Conservation (phyloP, 1,140 invertebrate genomes). For the Megalonaias nervosa region DNA sequence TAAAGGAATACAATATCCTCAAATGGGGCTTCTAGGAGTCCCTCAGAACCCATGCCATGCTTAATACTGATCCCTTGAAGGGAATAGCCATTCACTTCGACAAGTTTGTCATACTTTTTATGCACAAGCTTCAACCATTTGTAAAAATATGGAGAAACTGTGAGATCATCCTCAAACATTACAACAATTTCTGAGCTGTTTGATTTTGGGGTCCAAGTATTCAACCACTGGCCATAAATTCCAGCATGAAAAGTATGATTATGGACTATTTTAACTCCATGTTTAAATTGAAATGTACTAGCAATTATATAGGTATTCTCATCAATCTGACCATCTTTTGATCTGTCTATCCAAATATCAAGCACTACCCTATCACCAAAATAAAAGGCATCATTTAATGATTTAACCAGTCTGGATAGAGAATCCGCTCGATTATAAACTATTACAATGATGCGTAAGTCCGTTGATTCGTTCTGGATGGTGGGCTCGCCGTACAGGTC, state of each 20-base stretch:
- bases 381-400: constrained; percentile 42
- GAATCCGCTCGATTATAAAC: constrained; percentile 41
- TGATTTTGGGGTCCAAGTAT: constrained; percentile 40
- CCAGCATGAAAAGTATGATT: constrained; percentile 38
- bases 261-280: constrained; percentile 39
- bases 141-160: constrained; percentile 51
- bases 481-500: no score
- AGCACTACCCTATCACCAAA: constrained; percentile 36
- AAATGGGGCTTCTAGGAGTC: not conserved
- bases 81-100: constrained; percentile 42
- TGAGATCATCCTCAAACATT: constrained; percentile 56
- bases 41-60: constrained; percentile 7
- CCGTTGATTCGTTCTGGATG: not conserved
- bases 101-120: constrained; percentile 40
- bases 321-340: constrained; percentile 24
- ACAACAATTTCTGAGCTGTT: constrained; percentile 47
- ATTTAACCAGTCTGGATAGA: constrained; percentile 36
- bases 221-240: constrained; percentile 52
- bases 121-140: constrained; percentile 50
- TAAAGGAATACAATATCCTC: constrained; percentile 26
- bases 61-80: constrained; percentile 39
- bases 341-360: constrained; percentile 52
- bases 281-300: constrained; percentile 39
- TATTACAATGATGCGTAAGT: constrained; percentile 42
- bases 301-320: constrained; percentile 26